phyloP scores from a whole-genome alignment of 2,113 vertebrate genomes.

The Myrmophylax atrothorax region DNA sequence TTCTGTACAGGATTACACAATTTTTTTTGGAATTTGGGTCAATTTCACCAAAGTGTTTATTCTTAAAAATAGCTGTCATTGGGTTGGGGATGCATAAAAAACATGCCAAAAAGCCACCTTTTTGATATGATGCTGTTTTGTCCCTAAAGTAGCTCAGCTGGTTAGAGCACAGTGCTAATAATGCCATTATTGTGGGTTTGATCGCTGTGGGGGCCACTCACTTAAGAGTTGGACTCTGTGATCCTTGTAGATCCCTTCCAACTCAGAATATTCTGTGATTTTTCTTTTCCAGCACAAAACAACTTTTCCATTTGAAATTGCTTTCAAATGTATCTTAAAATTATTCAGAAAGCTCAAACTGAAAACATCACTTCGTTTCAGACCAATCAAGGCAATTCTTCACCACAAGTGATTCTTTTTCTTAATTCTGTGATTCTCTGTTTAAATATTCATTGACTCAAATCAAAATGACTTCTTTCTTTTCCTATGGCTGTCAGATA shows the following conservation, averaged over 20 bases:
- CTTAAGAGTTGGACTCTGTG: background rate
- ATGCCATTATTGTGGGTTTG: background rate
- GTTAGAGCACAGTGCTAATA: background rate
- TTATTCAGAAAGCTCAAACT: background rate
- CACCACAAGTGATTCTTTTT: background rate
- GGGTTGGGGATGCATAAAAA: fast-evolving
- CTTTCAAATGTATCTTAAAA: background rate
- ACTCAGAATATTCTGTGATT: background rate
- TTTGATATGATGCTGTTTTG: background rate
- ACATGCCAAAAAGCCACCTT: background rate
- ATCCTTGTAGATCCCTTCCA: background rate
- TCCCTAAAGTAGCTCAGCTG: background rate
- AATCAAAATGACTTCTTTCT: background rate
- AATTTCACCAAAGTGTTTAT: background rate
- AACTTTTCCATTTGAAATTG: background rate
- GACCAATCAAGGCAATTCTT: constrained; percentile 15
- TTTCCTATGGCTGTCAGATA: background rate
- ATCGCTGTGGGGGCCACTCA: background rate
- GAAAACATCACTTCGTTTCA: background rate
- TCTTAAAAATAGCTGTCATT: background rate
- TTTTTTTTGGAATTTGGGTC: background rate
- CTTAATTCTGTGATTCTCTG: background rate
- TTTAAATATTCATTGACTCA: background rate
- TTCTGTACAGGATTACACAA: background rate
- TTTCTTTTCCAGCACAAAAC: background rate